phyloP scores from a whole-genome alignment of 2,888 invertebrate genomes.

The Cryptocephalus primarius region DNA sequence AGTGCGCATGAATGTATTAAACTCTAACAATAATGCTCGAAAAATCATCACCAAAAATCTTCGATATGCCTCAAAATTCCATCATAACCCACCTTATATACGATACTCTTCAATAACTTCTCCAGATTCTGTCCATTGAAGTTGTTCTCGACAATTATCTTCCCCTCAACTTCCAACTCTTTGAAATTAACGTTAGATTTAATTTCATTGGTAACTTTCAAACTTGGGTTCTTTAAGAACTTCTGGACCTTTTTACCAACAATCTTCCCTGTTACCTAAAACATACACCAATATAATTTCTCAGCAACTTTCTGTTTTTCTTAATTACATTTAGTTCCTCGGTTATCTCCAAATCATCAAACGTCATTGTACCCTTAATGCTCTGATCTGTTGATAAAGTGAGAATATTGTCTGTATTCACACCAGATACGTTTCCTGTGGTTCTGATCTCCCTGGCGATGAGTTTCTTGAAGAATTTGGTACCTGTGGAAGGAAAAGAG shows the following conservation, averaged over 20 bases:
- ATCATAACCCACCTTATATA: slow-evolving; percentile 30
- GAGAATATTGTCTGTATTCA: slow-evolving; percentile 38
- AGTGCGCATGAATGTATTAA: too few species aligned
- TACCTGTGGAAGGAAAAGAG: too few species aligned
- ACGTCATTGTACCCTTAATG: slow-evolving; percentile 38
- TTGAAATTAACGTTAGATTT: slow-evolving; percentile 38
- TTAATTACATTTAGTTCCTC: slow-evolving; percentile 38
- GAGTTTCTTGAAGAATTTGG: slow-evolving; percentile 40
- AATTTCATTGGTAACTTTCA: slow-evolving; percentile 35
- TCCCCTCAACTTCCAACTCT: slow-evolving; percentile 41
- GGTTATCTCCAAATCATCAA: slow-evolving; percentile 42
- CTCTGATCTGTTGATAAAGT: slow-evolving; percentile 38
- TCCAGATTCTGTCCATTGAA: slow-evolving; percentile 35
- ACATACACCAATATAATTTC: slow-evolving; percentile 6
- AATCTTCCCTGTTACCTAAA: slow-evolving; percentile 41
- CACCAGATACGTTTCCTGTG: slow-evolving; percentile 36
- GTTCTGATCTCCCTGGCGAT: slow-evolving; percentile 31
- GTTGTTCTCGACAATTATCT: slow-evolving; percentile 35
- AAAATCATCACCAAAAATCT: too few species aligned
- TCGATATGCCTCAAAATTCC: too few species aligned
- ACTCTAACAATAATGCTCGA: too few species aligned
- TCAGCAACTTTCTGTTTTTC: not conserved
- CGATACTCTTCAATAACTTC: slow-evolving; percentile 37
- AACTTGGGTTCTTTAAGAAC: slow-evolving; percentile 37
- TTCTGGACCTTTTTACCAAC: slow-evolving; percentile 35